Conservation (phyloP, 2,888 invertebrate species). For the Elysia crispata region DNA sequence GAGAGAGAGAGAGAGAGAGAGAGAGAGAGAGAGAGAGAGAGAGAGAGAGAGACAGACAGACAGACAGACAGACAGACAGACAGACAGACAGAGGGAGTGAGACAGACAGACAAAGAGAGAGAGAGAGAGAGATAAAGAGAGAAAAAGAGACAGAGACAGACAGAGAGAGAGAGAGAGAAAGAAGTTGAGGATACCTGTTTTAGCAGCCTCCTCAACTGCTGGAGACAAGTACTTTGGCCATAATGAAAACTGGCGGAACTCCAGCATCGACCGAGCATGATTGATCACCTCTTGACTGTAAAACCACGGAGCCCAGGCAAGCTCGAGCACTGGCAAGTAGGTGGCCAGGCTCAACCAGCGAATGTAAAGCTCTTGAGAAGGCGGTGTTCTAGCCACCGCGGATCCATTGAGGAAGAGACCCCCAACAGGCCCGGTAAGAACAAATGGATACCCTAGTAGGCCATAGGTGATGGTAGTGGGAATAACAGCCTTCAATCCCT, state of each 20-base stretch:
- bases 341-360: conserved; percentile 92
- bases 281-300: conserved; percentile 83
- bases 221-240: conserved; percentile 55
- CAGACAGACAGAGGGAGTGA: too few species aligned
- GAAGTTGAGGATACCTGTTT: conserved; percentile 55
- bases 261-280: conserved; percentile 59
- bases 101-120: too few species aligned
- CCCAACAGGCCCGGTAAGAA: conserved; percentile 95
- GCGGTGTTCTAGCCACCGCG: conserved; percentile 50
- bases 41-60: too few species aligned
- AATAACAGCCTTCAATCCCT: conserved; percentile 87
- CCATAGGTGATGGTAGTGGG: conserved; percentile 84
- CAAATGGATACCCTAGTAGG: conserved; percentile 92
- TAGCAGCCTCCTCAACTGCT: conserved; percentile 63
- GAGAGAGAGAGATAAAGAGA: too few species aligned
- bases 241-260: conserved; percentile 52
- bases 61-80: too few species aligned
- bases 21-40: too few species aligned
- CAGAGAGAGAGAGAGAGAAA: too few species aligned
- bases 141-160: too few species aligned
- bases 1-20: too few species aligned
- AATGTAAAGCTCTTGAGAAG: conserved; percentile 81
- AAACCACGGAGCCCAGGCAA: conserved; percentile 92
- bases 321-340: conserved; percentile 94
- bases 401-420: conserved; percentile 80